phyloP scores from a whole-genome alignment of 2,888 invertebrate genomes.

The Dryococelus australis region DNA sequence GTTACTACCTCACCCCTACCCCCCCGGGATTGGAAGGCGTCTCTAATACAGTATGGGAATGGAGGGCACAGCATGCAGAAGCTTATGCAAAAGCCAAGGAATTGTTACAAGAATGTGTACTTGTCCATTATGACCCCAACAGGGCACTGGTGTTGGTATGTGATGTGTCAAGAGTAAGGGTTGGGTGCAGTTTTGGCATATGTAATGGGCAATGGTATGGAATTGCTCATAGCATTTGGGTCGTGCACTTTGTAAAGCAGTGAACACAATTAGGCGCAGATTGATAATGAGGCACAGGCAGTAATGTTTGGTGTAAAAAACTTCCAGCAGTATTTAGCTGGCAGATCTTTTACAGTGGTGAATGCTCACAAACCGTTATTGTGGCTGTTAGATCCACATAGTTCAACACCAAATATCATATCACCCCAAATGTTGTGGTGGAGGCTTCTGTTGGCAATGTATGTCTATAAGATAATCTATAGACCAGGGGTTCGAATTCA shows the following conservation, averaged over 20 bases:
- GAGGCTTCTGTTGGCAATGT: conserved; percentile 35
- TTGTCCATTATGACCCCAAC: neutral
- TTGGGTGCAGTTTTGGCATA: neutral
- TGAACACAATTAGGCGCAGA: neutral
- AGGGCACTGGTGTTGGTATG: neutral
- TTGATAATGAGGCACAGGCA: neutral
- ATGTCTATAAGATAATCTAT: conserved; percentile 38
- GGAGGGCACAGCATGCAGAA: conserved; percentile 5
- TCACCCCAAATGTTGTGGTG: conserved; percentile 38
- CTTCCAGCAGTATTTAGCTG: neutral
- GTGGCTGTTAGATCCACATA: conserved; percentile 32
- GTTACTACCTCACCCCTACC: too few relatives aligned
- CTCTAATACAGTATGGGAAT: conserved; percentile 13
- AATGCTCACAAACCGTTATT: conserved; percentile 38
- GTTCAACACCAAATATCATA: conserved; percentile 27
- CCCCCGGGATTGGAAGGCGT: too few relatives aligned
- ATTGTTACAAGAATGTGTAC: neutral
- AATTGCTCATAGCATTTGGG: conserved; percentile 4
- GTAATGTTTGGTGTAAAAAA: neutral
- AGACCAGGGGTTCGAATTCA: neutral
- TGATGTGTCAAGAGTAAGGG: neutral
- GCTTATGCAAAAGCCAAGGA: neutral
- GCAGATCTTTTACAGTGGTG: neutral
- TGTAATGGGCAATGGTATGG: neutral
- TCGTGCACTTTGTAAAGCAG: neutral